Conservation (phyloP, 2,888 invertebrate genomes). For the Drosophila mimetica region DNA sequence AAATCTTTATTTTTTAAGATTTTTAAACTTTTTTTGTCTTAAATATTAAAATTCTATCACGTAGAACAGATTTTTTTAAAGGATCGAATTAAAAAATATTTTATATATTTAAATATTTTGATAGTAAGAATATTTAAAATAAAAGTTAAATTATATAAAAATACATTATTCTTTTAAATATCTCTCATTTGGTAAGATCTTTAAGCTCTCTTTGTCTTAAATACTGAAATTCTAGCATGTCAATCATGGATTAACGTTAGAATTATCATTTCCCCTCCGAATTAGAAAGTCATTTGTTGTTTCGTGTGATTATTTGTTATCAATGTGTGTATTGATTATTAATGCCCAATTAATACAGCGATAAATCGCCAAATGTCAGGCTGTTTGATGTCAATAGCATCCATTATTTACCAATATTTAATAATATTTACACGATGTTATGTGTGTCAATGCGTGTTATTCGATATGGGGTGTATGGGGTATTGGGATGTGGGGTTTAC, state of each 20-base stretch:
- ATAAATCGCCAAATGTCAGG: slow-evolving; percentile 11
- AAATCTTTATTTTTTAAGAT: too few species aligned
- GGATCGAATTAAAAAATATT: too few species aligned
- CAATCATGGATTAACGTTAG: not conserved
- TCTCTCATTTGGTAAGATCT: not conserved
- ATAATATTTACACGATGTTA: slow-evolving; percentile 24
- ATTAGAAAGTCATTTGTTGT: not conserved
- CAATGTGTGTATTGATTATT: not conserved
- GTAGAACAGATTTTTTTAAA: too few species aligned
- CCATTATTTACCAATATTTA: slow-evolving; percentile 23
- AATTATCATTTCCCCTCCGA: too few species aligned
- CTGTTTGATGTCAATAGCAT: slow-evolving; percentile 8
- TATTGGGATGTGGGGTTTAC: slow-evolving; percentile 2
- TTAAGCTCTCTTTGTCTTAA: not conserved
- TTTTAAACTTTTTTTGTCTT: too few species aligned
- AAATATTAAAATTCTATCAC: not conserved
- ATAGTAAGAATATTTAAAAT: too few species aligned
- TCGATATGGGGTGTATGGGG: slow-evolving; percentile 4
- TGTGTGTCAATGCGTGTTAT: slow-evolving; percentile 38
- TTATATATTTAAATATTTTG: too few species aligned
- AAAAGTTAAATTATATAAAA: too few species aligned
- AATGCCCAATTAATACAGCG: not conserved
- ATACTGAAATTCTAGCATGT: not conserved
- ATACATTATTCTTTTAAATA: too few species aligned
- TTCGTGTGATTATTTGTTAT: not conserved